Evolutionary conservation across 2,888 invertebrate species (phyloP), one percentile per base, ranked within the genome.

Genomic region (Pseudeuparius sepicola): DNA sequence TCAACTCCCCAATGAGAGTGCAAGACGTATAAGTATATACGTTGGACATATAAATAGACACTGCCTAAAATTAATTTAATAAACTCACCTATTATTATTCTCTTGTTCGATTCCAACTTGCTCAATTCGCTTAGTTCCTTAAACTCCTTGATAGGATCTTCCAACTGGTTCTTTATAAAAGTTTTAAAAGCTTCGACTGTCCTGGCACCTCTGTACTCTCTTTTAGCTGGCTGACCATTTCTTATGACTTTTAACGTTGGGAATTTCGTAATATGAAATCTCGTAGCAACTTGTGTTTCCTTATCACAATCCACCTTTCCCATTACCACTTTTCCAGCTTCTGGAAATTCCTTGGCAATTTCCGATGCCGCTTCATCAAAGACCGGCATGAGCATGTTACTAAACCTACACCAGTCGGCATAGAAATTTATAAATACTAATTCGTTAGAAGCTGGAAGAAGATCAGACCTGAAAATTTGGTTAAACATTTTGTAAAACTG

Each of bases 321-420:
- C 71, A 97, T 81, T 4, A 90, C 84, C 6, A 97, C 88, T 61
- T 75, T 80, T 7, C 90, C 89, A 10, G 75, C 60, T 39, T 83
- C 78, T 31, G 88, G 84, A 53, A 84, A 87, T 45, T 77, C 79
- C 53, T 74, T 73, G 17, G 70, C 63, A 43, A 96, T 75, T 66
- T 84, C 87, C 49, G 85, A 85, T 6, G 94, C 85, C 24, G 96
- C 89, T 61, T 96, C 93, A 61, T 93, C 89, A 65, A 93, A 99
- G 54, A 96, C 82, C 7, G 98, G 98, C 62, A 87, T 85, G 57
- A 99, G 68, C 67, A 93, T 77, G 62, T 90, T 96, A 68, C 97
- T 97, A 69, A 97, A 98, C 55, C 89, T 80, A 67, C 98, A 98
- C 98, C 98, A 98, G 59, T 98, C 96, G 16, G 98, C 98, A 67